Evolutionary conservation across 1,140 invertebrate genomes (phyloP), one percentile per base, ranked within the genome.

Genomic region (Papilio machaon): DNA sequence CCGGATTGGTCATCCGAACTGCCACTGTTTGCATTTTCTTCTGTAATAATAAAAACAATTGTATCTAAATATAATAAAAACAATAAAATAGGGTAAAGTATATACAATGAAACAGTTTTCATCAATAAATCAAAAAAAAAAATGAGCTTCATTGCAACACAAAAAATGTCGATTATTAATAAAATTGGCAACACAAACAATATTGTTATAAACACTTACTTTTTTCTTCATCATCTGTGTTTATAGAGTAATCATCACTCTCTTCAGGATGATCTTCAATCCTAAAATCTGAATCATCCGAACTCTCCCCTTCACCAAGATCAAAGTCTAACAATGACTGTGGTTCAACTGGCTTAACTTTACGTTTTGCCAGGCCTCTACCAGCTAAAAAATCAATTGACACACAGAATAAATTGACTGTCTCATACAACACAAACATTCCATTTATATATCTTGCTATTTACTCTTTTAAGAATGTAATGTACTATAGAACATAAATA

Each of bases 211-310:
- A 35, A 35, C 17, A 85, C 85, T 74, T 90, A 95, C 94, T 94
- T 91, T 95, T 94, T 13, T 89, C 93, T 82, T 95, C 95, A 86
- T 96, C 96, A 82, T 96, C 95, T 38, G 92, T 94, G 73, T 95
- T 94, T 82, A 95, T 95, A 0, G 95, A 96, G 82, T 95, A 96
- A 91, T 97, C 96, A 89, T 97, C 97, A 82, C 96, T 97, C 83
- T 97, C 96, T 86, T 97, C 96, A 67, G 96, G 96, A 85, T 98
- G 97, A 92, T 98, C 98, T 93, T 98, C 98, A 81, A 99, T 98
- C 80, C 98, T 96, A 95, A 99, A 99, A 95, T 99, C 98, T 85
- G 98, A 99, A 91, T 99, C 98, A 92, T 99, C 98, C 10, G 98
- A 99, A 94, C 98, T 99, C 91, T 99, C 98, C 43, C 97, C 98